Conservation (phyloP, 2,888 invertebrate species). For the Cheiracanthium punctorium region DNA sequence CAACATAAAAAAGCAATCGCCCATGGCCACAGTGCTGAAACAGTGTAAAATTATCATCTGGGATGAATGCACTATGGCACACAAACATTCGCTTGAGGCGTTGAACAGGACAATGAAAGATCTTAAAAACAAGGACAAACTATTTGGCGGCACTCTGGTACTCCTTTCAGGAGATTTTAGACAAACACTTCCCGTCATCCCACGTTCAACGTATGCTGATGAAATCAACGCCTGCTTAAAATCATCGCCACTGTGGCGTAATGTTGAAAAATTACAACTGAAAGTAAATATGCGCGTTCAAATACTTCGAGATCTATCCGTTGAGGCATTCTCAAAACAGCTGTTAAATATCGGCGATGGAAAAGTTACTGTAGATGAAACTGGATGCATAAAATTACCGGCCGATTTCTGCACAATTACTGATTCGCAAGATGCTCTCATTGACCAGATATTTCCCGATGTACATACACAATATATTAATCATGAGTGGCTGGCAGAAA, state of each 20-base stretch:
- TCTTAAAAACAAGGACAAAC: not conserved
- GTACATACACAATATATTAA: no score
- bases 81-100: conserved; percentile 71
- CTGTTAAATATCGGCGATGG: no score
- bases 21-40: conserved; percentile 23
- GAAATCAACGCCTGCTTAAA: conserved; percentile 72
- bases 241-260: conserved; percentile 3
- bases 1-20: conserved; percentile 27
- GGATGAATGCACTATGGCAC: conserved; percentile 35
- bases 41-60: conserved; percentile 30
- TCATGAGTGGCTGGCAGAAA: no score
- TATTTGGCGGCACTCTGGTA: conserved; percentile 18
- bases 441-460: no score
- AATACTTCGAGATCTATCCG: no score
- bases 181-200: conserved; percentile 70
- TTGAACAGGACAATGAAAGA: conserved; percentile 46
- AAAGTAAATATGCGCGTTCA: no score
- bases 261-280: conserved; percentile 8
- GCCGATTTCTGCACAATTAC: no score
- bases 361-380: no score
- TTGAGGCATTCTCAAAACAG: no score
- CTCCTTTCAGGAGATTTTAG: conserved; percentile 71
- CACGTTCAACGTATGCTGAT: conserved; percentile 64
- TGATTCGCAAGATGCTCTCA: no score
- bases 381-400: no score